Evolutionary conservation across 2,888 invertebrate genomes (phyloP).

Genomic region (Troides aeacus): DNA sequence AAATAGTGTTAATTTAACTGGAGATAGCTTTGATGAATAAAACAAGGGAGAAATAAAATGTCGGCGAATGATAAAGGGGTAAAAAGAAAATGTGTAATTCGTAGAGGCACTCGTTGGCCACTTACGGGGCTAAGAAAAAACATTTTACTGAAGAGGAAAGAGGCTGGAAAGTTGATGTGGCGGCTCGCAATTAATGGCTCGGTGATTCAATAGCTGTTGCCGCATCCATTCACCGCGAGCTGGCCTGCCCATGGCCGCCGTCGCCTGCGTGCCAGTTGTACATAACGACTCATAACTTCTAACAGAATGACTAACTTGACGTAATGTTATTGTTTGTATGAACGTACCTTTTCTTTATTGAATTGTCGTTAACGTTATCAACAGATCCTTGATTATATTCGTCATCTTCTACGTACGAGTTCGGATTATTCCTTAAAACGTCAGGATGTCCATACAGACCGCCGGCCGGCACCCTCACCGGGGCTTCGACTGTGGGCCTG

Average conservation of each 20-base stretch:
- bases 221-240: background rate
- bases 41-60: too few relatives aligned
- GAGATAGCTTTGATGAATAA: too few relatives aligned
- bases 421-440: conserved; percentile 55
- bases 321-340: too few relatives aligned
- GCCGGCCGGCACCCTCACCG: conserved; percentile 55
- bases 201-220: background rate
- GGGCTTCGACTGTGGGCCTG: conserved; percentile 54
- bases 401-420: conserved; percentile 40
- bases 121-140: too few relatives aligned
- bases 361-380: conserved; percentile 44
- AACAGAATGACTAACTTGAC: too few relatives aligned
- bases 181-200: background rate
- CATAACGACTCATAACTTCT: too few relatives aligned
- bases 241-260: too few relatives aligned
- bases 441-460: conserved; percentile 59
- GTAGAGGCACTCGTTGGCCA: too few relatives aligned
- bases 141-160: background rate
- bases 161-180: background rate
- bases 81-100: too few relatives aligned
- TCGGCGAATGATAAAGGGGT: too few relatives aligned
- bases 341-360: conserved; percentile 42
- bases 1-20: too few relatives aligned
- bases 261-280: too few relatives aligned
- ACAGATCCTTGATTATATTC: conserved; percentile 48